phyloP scores from a whole-genome alignment of 2,888 invertebrate genomes.

The Xanthia togata region DNA sequence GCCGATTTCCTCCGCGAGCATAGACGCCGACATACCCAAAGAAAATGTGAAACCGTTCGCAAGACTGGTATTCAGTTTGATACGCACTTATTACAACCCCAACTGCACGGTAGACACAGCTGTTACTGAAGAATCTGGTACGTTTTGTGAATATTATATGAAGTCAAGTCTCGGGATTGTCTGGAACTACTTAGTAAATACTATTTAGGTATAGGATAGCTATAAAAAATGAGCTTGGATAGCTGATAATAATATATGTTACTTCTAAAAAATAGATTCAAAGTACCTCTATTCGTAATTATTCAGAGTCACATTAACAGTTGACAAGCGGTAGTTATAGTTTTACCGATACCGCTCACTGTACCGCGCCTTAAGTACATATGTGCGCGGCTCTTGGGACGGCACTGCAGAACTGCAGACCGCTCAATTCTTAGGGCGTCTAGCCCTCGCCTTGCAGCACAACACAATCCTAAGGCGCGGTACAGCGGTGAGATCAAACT shows the following conservation, averaged over 20 bases:
- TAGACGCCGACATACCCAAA: conserved; percentile 70
- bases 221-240: neutral
- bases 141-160: neutral
- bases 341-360: too few species aligned
- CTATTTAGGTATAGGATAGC: too few species aligned
- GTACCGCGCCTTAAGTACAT: too few species aligned
- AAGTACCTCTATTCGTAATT: neutral
- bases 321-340: neutral
- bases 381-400: too few species aligned
- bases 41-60: conserved; percentile 82
- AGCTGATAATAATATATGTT: neutral
- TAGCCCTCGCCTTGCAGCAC: too few species aligned
- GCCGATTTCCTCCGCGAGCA: conserved; percentile 76
- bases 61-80: conserved; percentile 76
- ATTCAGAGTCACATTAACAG: too few species aligned
- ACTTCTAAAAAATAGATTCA: neutral
- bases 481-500: too few species aligned
- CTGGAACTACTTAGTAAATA: too few species aligned
- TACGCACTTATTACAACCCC: conserved; percentile 79
- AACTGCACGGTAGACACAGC: conserved; percentile 66
- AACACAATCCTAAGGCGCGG: too few species aligned
- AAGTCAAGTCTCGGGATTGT: neutral
- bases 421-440: too few species aligned
- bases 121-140: conserved; percentile 60
- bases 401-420: too few species aligned